Percentiles rank a stretch among this genome's conserved stretches.
phyloP scores from a whole-genome alignment of 35 echinoderm and acorn worm species.

The Ophioderma brevispina region DNA sequence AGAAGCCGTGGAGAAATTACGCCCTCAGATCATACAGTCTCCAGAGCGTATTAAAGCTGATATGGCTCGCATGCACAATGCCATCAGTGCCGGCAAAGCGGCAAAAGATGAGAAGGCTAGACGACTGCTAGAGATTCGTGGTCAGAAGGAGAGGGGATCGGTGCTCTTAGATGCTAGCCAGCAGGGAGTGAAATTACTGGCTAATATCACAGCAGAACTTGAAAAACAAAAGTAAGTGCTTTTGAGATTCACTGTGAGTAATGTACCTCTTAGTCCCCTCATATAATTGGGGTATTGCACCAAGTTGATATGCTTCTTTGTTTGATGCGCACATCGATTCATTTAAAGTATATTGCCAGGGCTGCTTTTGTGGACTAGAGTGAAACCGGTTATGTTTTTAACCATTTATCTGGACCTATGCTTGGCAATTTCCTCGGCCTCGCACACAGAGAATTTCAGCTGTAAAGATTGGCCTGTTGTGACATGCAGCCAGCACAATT shows the following conservation, averaged over 20 bases:
- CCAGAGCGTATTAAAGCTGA: conserved; percentile 95
- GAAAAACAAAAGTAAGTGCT: conserved; percentile 77
- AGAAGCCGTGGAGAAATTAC: conserved; percentile 71
- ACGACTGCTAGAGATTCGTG: conserved; percentile 60
- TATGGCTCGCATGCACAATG: conserved; percentile 83
- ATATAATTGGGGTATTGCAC: no score
- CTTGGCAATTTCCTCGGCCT: no score
- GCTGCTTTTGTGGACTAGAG: no score
- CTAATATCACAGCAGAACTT: conserved; percentile 58
- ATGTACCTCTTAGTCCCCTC: no score
- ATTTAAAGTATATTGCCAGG: no score
- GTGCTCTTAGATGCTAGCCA: conserved; percentile 51
- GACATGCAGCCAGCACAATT: no score
- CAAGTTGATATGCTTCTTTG: no score
- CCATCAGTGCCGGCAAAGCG: conserved; percentile 59
- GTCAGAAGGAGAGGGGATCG: conserved; percentile 56
- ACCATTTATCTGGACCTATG: no score
- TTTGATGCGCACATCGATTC: no score
- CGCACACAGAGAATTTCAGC: no score
- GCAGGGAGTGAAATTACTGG: conserved; percentile 63
- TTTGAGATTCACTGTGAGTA: background rate
- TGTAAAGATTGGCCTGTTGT: no score
- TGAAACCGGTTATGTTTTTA: no score
- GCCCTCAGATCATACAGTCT: conserved; percentile 88
- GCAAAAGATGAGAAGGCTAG: conserved; percentile 78